phyloP scores from a whole-genome alignment of 2,113 vertebrate genomes.

The Caracal caracal region DNA sequence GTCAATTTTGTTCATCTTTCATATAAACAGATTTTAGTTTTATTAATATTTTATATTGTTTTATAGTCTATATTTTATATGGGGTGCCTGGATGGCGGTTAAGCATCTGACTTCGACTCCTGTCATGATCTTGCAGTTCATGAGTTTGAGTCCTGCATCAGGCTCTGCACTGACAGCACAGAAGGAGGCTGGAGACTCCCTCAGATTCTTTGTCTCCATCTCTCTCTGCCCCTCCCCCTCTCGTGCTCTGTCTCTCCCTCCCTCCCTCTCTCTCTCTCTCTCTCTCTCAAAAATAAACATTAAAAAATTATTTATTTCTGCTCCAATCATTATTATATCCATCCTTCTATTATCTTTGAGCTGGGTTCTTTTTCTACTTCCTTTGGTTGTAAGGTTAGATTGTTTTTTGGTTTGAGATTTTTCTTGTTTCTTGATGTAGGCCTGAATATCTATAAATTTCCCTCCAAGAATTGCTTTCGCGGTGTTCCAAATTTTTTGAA shows the following conservation, averaged over 20 bases:
- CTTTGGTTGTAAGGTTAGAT: not conserved
- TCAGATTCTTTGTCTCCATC: no score
- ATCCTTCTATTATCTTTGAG: not conserved
- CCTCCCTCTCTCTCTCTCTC: no score
- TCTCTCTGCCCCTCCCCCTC: no score
- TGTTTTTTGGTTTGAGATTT: not conserved
- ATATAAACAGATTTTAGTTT: not conserved
- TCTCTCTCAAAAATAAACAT: no score
- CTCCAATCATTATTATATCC: not conserved
- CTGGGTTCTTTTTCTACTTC: not conserved
- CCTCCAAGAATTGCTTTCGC: not conserved
- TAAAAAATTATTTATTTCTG: not conserved
- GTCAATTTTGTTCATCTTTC: not conserved
- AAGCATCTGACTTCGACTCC: no score
- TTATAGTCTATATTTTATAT: not conserved
- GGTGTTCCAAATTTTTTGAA: not conserved
- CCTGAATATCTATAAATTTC: not conserved
- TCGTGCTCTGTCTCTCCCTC: no score
- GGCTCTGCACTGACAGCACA: no score
- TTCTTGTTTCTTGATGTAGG: not conserved
- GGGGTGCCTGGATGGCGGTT: no score
- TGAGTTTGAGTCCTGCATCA: no score
- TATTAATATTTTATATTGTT: not conserved
- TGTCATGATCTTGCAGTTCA: no score
- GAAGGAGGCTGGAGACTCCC: no score